Percentiles rank a stretch among this genome's conserved stretches.
These are phyloP conservation scores for Parelbella ahira DNA, from an alignment of 2,888 invertebrate species.

Conservation along the genomic window DNA sequence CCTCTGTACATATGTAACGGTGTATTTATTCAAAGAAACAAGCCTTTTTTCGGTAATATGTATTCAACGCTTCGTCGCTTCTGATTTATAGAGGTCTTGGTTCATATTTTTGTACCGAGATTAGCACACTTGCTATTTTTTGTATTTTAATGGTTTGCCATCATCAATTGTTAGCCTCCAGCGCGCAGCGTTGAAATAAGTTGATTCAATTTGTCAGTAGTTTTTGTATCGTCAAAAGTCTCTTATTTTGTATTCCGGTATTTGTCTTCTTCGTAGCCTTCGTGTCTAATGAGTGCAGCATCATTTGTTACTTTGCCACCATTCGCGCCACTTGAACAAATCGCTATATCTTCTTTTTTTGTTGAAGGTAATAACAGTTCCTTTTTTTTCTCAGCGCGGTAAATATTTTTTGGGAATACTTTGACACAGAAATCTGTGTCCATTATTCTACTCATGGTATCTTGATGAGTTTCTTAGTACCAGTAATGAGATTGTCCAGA, in stretches of 20 bases:
- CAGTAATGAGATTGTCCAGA: slow-evolving; percentile 50
- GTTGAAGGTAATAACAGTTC: slow-evolving; percentile 16
- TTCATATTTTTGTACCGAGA: slow-evolving; percentile 11
- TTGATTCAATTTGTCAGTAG: slow-evolving; percentile 61
- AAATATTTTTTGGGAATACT: slow-evolving; percentile 20
- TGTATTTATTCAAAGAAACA: no score
- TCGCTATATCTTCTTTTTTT: slow-evolving; percentile 27
- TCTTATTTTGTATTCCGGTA: slow-evolving; percentile 38
- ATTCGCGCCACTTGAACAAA: slow-evolving; percentile 32
- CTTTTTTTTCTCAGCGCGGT: slow-evolving; percentile 21
- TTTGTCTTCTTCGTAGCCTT: slow-evolving; percentile 52
- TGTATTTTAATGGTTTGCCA: slow-evolving; percentile 37
- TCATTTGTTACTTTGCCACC: slow-evolving; percentile 59
- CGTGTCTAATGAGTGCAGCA: slow-evolving; percentile 51
- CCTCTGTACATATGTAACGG: no score
- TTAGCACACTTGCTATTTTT: slow-evolving; percentile 26
- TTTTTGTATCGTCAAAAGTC: slow-evolving; percentile 56
- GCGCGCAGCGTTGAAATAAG: slow-evolving; percentile 48
- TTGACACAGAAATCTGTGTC: slow-evolving; percentile 25
- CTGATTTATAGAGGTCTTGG: slow-evolving; percentile 33
- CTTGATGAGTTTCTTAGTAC: slow-evolving; percentile 44
- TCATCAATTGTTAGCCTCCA: slow-evolving; percentile 37
- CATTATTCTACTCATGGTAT: slow-evolving; percentile 33
- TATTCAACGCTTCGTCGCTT: slow-evolving; percentile 33
- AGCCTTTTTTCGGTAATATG: no score